Percentiles rank a stretch among this genome's conserved stretches.
Conservation (phyloP, 2,888 invertebrate species). For the Campoplex nolae region DNA sequence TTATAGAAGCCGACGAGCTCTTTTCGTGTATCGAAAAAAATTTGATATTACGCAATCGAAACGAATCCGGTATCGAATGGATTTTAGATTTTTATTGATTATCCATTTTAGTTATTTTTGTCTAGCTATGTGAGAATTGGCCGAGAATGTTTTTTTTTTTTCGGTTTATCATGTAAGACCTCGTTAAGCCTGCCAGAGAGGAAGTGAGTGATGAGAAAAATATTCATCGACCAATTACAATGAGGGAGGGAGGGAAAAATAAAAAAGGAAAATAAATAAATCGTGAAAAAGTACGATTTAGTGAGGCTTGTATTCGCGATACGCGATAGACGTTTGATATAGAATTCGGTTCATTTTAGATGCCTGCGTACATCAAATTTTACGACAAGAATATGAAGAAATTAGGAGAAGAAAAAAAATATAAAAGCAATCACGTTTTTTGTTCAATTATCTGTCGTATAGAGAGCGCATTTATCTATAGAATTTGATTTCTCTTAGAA, state of each 20-base stretch:
- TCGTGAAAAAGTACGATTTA: conserved; percentile 12
- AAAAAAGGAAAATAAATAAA: not conserved
- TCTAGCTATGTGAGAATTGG: too few relatives aligned
- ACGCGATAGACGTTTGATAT: conserved; percentile 44
- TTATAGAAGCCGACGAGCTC: not conserved
- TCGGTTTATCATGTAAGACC: conserved; percentile 15
- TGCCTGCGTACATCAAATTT: conserved; percentile 35
- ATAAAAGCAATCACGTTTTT: conserved; percentile 69
- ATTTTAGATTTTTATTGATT: conserved; percentile 3
- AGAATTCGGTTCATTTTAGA: conserved; percentile 37
- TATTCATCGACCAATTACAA: conserved; percentile 55
- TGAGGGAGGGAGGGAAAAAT: conserved; percentile 7
- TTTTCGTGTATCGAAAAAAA: not conserved
- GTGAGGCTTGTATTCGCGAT: conserved; percentile 50
- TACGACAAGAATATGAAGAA: conserved; percentile 29
- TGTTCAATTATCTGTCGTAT: conserved; percentile 42
- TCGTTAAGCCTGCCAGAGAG: conserved; percentile 45
- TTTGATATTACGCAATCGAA: not conserved
- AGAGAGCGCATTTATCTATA: conserved; percentile 63
- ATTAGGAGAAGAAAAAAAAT: conserved; percentile 56
- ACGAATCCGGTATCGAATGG: not conserved
- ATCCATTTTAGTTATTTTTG: not conserved
- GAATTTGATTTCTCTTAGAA: conserved; percentile 53
- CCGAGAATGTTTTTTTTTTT: not conserved
- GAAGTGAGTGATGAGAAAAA: conserved; percentile 1